Evolutionary conservation across 2,888 invertebrate species (phyloP), one percentile per base, ranked within the genome.

Genomic region (Chouioia cunea): DNA sequence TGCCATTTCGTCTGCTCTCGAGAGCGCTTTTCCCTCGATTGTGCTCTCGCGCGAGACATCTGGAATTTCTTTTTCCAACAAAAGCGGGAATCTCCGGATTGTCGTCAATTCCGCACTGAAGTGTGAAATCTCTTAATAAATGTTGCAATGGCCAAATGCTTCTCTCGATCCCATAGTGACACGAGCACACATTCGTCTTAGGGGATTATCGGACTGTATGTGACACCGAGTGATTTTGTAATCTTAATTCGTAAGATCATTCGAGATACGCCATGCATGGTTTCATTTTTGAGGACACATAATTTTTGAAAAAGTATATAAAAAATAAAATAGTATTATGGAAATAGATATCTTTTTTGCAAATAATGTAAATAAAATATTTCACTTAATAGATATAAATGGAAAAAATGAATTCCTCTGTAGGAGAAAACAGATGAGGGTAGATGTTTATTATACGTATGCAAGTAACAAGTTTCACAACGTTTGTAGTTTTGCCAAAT

Each of bases 101-200:
- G n/a, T 16, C 4, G n/a, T 8, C 43, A 44, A 68, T 46, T 59
- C 47, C 48, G 58, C 73, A 48, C 47, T 27, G 48, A 18, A 70
- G 65, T 67, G 70, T 73, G 59, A 73, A 73, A 73, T 66, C 66
- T 56, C 58, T 65, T 48, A 69, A 60, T 65, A 52, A 60, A 62
- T 68, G 62, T 63, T 52, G 36, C 60, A 43, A 27, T 16, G 27
- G 53, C n/a, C 6, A 1, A 16, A 46, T 36, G 16, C 15, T 48
- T 46, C 43, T 27, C 43, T n/a, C 1, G 4, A 36, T 46, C 12
- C n/a, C 1, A 10, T n/a, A 23, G 52, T 52, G 36, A 43, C 16
- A 22, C 10, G 18, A 16, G 8, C 15, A n/a, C 44, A n/a, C 2
- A 36, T 54, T 2, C 16, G 12, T 15, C 15, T 44, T 65, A 50